Conservation (phyloP, 2,888 invertebrate genomes). For the Cepaea hortensis region DNA sequence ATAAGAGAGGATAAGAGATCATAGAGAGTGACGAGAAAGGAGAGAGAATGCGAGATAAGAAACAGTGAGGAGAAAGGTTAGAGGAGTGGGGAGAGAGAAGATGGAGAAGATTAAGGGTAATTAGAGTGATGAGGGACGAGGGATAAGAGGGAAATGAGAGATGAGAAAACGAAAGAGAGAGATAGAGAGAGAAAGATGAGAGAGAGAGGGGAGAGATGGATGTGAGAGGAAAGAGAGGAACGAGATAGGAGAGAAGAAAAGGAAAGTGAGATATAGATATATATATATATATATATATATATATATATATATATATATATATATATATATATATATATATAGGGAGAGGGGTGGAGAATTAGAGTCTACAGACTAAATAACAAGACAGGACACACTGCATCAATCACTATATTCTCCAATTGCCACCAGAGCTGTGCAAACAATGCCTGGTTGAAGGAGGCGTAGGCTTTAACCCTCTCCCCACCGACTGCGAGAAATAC, state of each 20-base stretch:
- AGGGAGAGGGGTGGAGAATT: no score
- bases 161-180: not conserved
- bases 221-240: no score
- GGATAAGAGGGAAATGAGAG: not conserved
- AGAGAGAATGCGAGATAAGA: not conserved
- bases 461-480: conserved; percentile 65
- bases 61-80: not conserved
- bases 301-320: no score
- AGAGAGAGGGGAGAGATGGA: not conserved
- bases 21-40: not conserved
- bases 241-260: no score
- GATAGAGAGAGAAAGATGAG: not conserved
- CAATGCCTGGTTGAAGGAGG: conserved; percentile 64
- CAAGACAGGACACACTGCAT: no score
- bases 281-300: no score
- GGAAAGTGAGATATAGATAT: no score
- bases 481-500: conserved; percentile 66
- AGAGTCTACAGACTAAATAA: no score
- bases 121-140: not conserved
- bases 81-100: not conserved
- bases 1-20: not conserved
- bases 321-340: no score
- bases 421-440: conserved; percentile 59
- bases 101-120: no score
- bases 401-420: no score